phyloP scores from a whole-genome alignment of 2,797 vertebrate genomes.

The Acanthornis magna region DNA sequence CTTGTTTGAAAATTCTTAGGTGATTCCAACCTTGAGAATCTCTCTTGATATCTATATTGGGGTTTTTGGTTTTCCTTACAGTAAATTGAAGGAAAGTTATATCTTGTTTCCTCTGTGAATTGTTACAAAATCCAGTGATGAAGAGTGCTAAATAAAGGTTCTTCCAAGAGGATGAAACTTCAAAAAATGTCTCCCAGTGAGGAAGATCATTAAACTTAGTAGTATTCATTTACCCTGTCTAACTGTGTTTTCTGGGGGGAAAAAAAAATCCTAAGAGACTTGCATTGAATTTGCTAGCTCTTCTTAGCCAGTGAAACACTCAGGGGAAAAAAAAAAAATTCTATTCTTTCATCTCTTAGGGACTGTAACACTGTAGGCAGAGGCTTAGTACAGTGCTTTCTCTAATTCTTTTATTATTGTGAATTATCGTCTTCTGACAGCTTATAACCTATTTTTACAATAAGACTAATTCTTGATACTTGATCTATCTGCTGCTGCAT shows the following conservation, averaged over 20 bases:
- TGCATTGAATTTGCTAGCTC: not conserved
- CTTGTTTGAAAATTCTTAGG: not conserved
- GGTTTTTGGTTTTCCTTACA: not conserved
- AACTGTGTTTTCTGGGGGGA: not conserved
- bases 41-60: not conserved
- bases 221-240: not conserved
- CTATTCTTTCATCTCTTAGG: not conserved
- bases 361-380: not conserved
- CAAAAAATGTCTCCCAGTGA: not conserved
- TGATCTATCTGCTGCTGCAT: not conserved
- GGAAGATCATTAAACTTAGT: not conserved
- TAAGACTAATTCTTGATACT: not conserved
- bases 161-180: not conserved
- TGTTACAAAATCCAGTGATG: not conserved
- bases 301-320: not conserved
- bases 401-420: not conserved
- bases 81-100: not conserved
- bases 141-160: not conserved
- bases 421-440: conserved; percentile 14
- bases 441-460: not conserved
- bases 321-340: not conserved
- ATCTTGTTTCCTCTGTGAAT: not conserved
- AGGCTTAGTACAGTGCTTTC: not conserved
- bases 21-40: not conserved
- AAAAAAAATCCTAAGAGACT: not conserved